phyloP scores from a whole-genome alignment of 2,888 invertebrate genomes.

The Drosophila antonietae region DNA sequence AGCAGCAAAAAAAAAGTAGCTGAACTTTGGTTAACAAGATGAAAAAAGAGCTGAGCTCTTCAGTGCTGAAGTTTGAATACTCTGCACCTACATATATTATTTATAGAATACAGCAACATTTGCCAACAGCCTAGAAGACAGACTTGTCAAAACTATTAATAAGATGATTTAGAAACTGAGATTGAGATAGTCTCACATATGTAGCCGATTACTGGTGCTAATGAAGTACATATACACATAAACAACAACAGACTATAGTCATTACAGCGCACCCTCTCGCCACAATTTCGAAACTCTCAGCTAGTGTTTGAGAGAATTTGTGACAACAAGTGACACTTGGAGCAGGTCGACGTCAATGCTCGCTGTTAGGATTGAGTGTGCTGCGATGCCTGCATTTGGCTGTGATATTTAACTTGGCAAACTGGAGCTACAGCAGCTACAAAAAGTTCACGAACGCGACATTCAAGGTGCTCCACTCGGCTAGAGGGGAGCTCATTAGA shows the following conservation, averaged over 20 bases:
- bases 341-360: slow-evolving; percentile 7
- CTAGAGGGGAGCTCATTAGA: slow-evolving; percentile 60
- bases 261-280: neutral
- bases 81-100: neutral
- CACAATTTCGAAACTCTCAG: neutral
- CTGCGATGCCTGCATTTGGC: slow-evolving; percentile 35
- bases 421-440: slow-evolving; percentile 38
- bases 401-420: slow-evolving; percentile 63
- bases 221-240: neutral
- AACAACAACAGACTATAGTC: neutral
- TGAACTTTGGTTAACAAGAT: slow-evolving; percentile 21
- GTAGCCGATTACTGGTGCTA: neutral
- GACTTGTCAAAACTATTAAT: neutral
- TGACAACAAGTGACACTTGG: slow-evolving; percentile 19
- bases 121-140: too few species aligned
- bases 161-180: neutral
- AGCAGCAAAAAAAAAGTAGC: slow-evolving; percentile 15
- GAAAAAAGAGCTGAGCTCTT: neutral
- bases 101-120: neutral
- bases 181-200: neutral
- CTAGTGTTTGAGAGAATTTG: slow-evolving; percentile 6
- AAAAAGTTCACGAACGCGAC: slow-evolving; percentile 68
- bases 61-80: neutral
- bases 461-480: slow-evolving; percentile 52
- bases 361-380: slow-evolving; percentile 16